Evolutionary conservation across 1,140 invertebrate species (phyloP).

Genomic region (Leptestheria dahalacensis): DNA sequence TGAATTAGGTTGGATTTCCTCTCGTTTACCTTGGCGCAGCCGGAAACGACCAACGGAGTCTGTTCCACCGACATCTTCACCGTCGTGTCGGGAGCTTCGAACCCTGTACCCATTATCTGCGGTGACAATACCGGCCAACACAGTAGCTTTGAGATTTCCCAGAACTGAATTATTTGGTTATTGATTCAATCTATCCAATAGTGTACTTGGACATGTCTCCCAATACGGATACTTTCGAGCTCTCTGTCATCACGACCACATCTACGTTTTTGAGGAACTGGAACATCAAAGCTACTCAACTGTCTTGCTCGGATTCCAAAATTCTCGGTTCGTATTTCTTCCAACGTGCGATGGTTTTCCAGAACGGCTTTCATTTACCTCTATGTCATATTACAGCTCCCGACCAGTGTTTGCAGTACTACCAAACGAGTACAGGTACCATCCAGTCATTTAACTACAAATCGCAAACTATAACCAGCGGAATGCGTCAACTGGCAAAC

Average conservation of each 20-base stretch:
- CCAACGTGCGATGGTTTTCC: too few relatives aligned
- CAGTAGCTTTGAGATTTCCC: slow-evolving; percentile 25
- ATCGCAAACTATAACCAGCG: neutral
- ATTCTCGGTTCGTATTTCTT: neutral
- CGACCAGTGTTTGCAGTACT: slow-evolving; percentile 9
- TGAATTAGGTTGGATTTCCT: slow-evolving; percentile 48
- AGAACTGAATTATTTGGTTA: too few relatives aligned
- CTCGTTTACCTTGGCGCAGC: slow-evolving; percentile 51
- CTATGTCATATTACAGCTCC: neutral
- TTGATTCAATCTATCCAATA: neutral
- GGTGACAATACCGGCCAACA: slow-evolving; percentile 30
- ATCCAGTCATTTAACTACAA: slow-evolving; percentile 3
- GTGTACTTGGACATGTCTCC: slow-evolving; percentile 7
- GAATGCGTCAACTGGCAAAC: slow-evolving; percentile 29
- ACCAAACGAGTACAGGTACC: neutral
- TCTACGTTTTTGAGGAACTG: slow-evolving; percentile 19
- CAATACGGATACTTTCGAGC: neutral
- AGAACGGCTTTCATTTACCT: too few relatives aligned
- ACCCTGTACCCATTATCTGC: slow-evolving; percentile 28
- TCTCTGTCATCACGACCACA: slow-evolving; percentile 20
- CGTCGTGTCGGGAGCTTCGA: slow-evolving; percentile 31
- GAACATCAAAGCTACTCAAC: slow-evolving; percentile 21
- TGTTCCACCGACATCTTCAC: slow-evolving; percentile 52
- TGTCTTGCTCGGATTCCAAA: slow-evolving; percentile 15
- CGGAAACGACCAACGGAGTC: slow-evolving; percentile 49